Base-by-base conservation (phyloP, 2,888 invertebrate species). In the Endotricha flammealis region DNA sequence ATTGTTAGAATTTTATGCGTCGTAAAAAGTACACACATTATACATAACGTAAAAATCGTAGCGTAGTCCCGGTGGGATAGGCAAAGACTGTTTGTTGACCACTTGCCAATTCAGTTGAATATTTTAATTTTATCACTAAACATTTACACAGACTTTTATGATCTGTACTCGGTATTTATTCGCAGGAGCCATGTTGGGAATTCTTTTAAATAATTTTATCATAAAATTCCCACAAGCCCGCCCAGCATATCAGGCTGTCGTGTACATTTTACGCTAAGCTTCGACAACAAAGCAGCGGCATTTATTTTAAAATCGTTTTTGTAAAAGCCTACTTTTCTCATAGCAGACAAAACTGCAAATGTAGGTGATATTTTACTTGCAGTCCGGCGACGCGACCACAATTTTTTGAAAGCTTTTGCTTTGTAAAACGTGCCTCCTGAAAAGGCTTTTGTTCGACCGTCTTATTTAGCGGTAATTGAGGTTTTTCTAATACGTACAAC, bases 341-440 rank as follows among this genome's bases (percentile, higher is more conserved):
- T 36, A 43, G 46, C 42, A 53, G 44, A 46, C 49, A 44, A 50
- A 49, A 47, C 46, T 43, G 41, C 46, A 46, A 47, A 50, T 45
- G 47, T 44, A 38, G 46, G 51, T 47, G 47, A 49, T 53, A 53
- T 53, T 53, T 52, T 47, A 52, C 53, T 49, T 43, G 40, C 38
- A 37, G 48, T 41, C 48, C 46, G 41, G 41, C 45, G 43, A 33
- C 38, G 37, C 46, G 32, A 37, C 42, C 48, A 44, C 49, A 47
- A 52, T 54, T 50, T 33, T 54, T 50, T 52, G 49, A 54, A 50
- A 54, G 54, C 52, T 47, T 43, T 43, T 27, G 50, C 46, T 48
- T 44, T 50, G 49, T 44, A 32, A 30, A 46, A 42, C 28, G 37
- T 42, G 37, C 40, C 35, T 38, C 32, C 33, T 39, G 40, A 41